Base-by-base conservation (phyloP, 2,888 invertebrate genomes). In the Pocota personata region DNA sequence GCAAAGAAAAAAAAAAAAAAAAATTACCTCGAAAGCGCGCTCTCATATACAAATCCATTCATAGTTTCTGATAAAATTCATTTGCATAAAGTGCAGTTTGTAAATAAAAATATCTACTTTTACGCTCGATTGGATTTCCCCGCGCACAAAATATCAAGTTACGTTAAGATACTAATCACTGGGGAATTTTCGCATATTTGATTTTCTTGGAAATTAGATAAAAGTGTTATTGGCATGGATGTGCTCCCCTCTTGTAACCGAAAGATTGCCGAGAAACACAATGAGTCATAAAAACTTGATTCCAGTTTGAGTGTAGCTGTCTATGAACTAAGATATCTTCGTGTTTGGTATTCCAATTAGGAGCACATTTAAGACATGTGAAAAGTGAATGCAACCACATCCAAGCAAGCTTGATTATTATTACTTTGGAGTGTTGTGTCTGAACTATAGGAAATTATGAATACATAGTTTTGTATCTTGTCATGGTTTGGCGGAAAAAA, bases 301-400 rank as follows among this genome's bases (percentile, higher is more conserved):
- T 35, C 16, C n/a, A 37, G 8, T 37, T n/a, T n/a, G 67, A 37
- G 16, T 19, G n/a, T 69, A n/a, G 30, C n/a, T 55, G 55, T 57
- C 69, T 43, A 43, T 21, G 69, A 69, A 69, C 55, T n/a, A 37
- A 69, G 46, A 40, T 69, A 27, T n/a, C 43, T 37, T 16, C 69
- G 55, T 69, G 69, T 69, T 69, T 69, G 69, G 69, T 69, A 57
- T 55, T 69, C 43, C 69, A 69, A 69, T 69, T 55, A 69, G 69
- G 69, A 43, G 2, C 43, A 43, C 43, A 43, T 62, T 40, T 60
- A 40, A 37, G 58, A 37, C 19, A 7, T 50, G 7, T 10, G 27
- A 19, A 1, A 6, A 19, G 8, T 58, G 43, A 62, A 43, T 62
- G 60, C 60, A 60, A 24, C 50, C 24, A 43, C 60, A 21, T 5